These are phyloP conservation scores for Prostheceraeus crozeri DNA, from an alignment of 2,888 invertebrate species.

Conservation along the genomic window DNA sequence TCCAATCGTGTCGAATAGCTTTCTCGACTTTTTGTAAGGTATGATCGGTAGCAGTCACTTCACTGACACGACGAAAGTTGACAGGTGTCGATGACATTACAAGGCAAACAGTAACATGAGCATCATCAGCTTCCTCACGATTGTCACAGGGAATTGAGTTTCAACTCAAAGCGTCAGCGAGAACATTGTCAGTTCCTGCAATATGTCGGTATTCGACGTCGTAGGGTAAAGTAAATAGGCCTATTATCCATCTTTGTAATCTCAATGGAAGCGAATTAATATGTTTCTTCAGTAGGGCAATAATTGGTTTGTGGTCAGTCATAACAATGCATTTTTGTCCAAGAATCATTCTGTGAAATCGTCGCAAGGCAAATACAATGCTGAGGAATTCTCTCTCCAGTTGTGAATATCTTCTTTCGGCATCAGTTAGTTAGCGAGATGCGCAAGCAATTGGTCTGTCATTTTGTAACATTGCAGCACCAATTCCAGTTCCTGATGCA, in stretches of 20 bases:
- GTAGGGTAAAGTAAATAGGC: constrained; percentile 4
- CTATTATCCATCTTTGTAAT: constrained; percentile 27
- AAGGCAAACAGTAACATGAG: no score
- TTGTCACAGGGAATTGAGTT: constrained; percentile 23
- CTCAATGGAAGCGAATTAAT: constrained; percentile 26
- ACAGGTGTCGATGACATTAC: no score
- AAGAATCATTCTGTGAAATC: constrained; percentile 36
- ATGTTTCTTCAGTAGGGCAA: constrained; percentile 27
- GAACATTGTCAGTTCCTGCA: constrained; percentile 15
- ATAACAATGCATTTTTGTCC: constrained; percentile 31
- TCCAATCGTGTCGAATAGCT: no score
- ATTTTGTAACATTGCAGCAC: constrained; percentile 19
- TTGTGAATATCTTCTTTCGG: constrained; percentile 35
- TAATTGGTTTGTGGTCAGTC: constrained; percentile 38
- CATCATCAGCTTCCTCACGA: constrained; percentile 17
- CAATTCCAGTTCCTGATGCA: constrained; percentile 25
- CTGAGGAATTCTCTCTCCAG: constrained; percentile 36
- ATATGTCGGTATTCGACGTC: constrained; percentile 15
- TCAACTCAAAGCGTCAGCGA: constrained; percentile 23
- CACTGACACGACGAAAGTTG: no score
- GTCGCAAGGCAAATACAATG: constrained; percentile 36
- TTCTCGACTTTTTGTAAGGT: no score
- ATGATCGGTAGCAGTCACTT: no score
- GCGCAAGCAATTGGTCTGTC: constrained; percentile 36
- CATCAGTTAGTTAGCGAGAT: constrained; percentile 33